Base-by-base conservation (phyloP, 1,140 invertebrate genomes). In the Aphaenogaster ashmeadi region DNA sequence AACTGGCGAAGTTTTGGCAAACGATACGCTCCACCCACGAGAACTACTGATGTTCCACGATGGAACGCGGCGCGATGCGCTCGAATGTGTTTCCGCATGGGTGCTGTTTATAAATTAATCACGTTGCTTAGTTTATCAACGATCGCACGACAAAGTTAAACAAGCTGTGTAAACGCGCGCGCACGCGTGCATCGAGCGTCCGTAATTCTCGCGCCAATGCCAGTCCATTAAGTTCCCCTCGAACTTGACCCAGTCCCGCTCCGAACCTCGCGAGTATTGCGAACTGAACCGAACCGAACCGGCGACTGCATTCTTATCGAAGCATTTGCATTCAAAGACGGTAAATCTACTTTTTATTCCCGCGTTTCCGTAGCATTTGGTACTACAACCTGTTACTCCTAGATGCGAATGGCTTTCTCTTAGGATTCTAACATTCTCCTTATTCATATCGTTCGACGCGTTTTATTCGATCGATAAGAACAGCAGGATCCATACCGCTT, bases 361-460 rank as follows among this genome's bases (percentile, higher is more conserved):
- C 44, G 33, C 44, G 54, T 83, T 72, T 83, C 78, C 79, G 79
- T 72, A 72, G 79, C 79, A 72, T 64, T 86, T 27, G 58, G 27
- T 54, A 9, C 80, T 77, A 66, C 86, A 86, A 87, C 89, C 87
- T 84, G 88, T 86, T 89, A 84, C 88, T 88, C 84, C 87, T 89
- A 89, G 81, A 66, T 60, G 71, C 86, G 84, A 87, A 67, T 86
- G 62, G 50, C 50, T 88, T 86, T 67, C 84, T 47, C 83, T 56
- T 69, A 80, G 62, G 33, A 52, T 54, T 52, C 62, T 54, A 80
- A 69, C 78, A 27, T 71, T 79, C 58, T 64, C 27, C 36, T 71
- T 71, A 71, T 67, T 81, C 79, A 81, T 74, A 74, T 60, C 47
- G 47, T 33, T 67, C 52, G 27, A 44, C 11, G 15, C 18, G n/a